These are phyloP conservation scores for Fregetta grallaria DNA, from an alignment of 2,113 vertebrate genomes.

Conservation along the genomic window DNA sequence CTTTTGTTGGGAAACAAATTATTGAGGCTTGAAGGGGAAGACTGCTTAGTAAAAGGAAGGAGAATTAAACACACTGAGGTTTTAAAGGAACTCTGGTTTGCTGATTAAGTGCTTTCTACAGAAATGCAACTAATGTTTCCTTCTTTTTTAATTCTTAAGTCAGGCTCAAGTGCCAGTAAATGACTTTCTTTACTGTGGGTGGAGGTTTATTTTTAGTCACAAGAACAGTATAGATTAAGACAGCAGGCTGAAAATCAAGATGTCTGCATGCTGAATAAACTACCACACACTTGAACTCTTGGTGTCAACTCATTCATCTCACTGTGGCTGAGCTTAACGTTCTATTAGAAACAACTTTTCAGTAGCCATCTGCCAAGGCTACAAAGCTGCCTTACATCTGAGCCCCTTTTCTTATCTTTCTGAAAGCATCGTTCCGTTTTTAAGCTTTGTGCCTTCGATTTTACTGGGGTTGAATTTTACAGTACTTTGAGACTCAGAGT, in stretches of 20 bases:
- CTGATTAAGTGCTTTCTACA: constrained; percentile 49
- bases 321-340: not conserved
- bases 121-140: constrained; percentile 41
- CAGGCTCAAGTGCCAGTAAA: not conserved
- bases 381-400: not conserved
- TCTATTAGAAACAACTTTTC: not conserved
- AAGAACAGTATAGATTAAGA: not conserved
- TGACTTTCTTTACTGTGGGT: not conserved
- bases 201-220: constrained; percentile 42
- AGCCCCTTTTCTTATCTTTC: not conserved
- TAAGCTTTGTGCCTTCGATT: not conserved
- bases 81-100: constrained; percentile 54
- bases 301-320: not conserved
- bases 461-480: not conserved
- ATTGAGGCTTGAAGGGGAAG: constrained; percentile 47
- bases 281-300: not conserved
- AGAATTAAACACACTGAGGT: not conserved
- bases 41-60: constrained; percentile 1
- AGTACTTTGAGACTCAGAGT: not conserved
- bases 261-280: not conserved
- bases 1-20: constrained; percentile 43
- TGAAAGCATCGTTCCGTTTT: not conserved
- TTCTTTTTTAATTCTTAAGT: constrained; percentile 9
- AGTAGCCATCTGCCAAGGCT: not conserved
- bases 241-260: not conserved